Evolutionary conservation across 2,113 vertebrate species (phyloP), one percentile per base, ranked within the genome.

Genomic region (Pyxicephalus adspersus): DNA sequence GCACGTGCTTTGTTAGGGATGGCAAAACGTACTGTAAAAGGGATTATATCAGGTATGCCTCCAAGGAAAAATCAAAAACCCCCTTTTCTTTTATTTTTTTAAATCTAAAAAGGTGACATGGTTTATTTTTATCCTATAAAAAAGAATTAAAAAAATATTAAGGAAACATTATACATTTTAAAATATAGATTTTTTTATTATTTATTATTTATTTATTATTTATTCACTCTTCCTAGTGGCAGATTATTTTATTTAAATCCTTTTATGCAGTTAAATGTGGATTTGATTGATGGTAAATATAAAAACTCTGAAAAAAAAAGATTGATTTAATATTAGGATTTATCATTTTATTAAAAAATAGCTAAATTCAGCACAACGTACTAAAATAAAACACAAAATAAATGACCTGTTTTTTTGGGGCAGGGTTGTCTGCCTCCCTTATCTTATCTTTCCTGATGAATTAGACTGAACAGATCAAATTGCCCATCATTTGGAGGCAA

Each of bases 1-100:
- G 97, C 92, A 99, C 97, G 52, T 99, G 98, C 92, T 99, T 99
- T 92, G 98, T 99, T 87, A 90, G 98, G 90, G 98, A 99, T 88
- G 98, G 98, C 60, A 99, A 99, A 91, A 99, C 98, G 76, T 99
- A 98, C 92, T 99, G 98, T 91, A 99, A 99, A 91, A 94, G 98
- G 89, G 98, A 99, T 91, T 99, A 99, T 89, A 96, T 98, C 95
- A 97, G 98, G 98, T 99, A 96, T 63, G 93, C 85, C 9, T n/a
- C 5, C 22, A 1, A 23, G 23, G 2, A 58, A 58, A 58, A 58
- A 58, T 23, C 22, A 22, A 58, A 22, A 1, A 7, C 6, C 5
- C n/a, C 2, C 57, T 22, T 58, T 23, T 23, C 17, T 23, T 11
- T 58, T 11, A 22, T 23, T 22, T 2, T 22, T 58, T 58, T 22